Evolutionary conservation across 2,888 invertebrate genomes (phyloP).

Genomic region (Vandiemenella viatica): DNA sequence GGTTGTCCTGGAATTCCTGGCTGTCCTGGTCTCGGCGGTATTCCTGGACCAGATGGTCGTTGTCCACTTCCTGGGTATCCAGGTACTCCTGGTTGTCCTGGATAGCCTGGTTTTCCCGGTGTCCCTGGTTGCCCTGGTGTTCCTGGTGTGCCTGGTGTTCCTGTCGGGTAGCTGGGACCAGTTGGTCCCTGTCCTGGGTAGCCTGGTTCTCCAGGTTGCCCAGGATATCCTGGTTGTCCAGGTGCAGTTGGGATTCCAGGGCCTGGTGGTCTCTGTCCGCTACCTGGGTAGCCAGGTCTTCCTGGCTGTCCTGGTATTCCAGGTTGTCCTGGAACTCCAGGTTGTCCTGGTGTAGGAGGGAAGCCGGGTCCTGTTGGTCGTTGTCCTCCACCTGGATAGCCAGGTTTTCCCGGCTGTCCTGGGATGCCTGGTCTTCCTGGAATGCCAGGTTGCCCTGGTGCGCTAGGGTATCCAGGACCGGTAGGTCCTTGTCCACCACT

Average conservation of each 20-base stretch:
- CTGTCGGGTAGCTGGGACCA: no score
- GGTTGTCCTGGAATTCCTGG: no score
- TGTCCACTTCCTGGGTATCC: no score
- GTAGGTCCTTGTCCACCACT: slow-evolving; percentile 18
- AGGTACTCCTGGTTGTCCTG: no score
- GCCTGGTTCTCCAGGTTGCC: slow-evolving; percentile 8
- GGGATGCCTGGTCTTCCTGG: slow-evolving; percentile 11
- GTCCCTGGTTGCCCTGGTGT: no score
- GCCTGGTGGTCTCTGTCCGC: slow-evolving; percentile 4
- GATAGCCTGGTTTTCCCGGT: no score
- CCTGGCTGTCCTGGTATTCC: slow-evolving; percentile 23
- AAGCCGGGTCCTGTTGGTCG: slow-evolving; percentile 13
- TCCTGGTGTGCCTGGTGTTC: no score
- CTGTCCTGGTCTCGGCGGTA: no score
- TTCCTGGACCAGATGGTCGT: no score
- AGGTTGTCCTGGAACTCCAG: slow-evolving; percentile 18
- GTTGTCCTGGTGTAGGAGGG: slow-evolving; percentile 23
- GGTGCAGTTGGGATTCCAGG: slow-evolving; percentile 9
- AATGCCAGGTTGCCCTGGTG: slow-evolving; percentile 11
- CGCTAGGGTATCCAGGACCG: slow-evolving; percentile 15
- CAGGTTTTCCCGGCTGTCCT: slow-evolving; percentile 9
- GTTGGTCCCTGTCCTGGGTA: no score
- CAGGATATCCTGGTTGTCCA: slow-evolving; percentile 10
- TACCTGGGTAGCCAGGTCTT: slow-evolving; percentile 16
- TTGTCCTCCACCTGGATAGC: slow-evolving; percentile 19